Evolutionary conservation across 37 sponge, comb jelly and placozoan genomes (phyloP).

Genomic region (Aplysina aerophoba): DNA sequence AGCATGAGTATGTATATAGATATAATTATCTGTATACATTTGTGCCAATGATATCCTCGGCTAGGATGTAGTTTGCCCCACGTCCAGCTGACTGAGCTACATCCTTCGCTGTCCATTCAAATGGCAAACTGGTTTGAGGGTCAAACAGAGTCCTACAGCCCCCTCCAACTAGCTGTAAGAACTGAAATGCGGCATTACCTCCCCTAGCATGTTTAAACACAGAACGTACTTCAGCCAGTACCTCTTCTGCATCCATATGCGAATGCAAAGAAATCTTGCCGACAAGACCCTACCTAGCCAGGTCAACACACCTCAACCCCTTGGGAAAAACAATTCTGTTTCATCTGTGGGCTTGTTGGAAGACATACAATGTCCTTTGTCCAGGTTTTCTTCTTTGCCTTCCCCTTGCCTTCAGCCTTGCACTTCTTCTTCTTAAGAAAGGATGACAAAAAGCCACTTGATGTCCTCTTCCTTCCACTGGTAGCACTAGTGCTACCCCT

Average conservation of each 20-base stretch:
- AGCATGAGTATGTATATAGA: too few species aligned
- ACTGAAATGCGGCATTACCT: background rate
- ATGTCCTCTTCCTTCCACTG: background rate
- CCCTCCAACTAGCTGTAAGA: conserved; percentile 21
- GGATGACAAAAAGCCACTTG: conserved; percentile 5
- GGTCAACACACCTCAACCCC: background rate
- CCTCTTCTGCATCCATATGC: background rate
- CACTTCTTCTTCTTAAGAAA: conserved; percentile 23
- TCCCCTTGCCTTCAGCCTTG: background rate
- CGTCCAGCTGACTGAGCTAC: conserved; percentile 25
- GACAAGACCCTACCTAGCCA: conserved; percentile 19
- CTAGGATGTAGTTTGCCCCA: conserved; percentile 9
- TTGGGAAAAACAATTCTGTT: background rate
- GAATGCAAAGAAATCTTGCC: conserved; percentile 2
- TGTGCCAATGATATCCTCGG: too few species aligned
- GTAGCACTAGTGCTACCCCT: too few species aligned
- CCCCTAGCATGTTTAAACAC: conserved; percentile 26
- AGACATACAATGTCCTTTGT: conserved; percentile 33
- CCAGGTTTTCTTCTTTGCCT: conserved; percentile 12
- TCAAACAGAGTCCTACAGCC: conserved; percentile 16
- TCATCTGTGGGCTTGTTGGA: background rate
- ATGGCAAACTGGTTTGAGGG: background rate
- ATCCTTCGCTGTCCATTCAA: conserved; percentile 29
- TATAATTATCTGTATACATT: too few species aligned
- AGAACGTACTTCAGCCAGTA: background rate